Percentiles rank a stretch among this genome's conserved stretches.
Conservation (phyloP, 2,113 vertebrate species). For the Lasiurus cinereus region DNA sequence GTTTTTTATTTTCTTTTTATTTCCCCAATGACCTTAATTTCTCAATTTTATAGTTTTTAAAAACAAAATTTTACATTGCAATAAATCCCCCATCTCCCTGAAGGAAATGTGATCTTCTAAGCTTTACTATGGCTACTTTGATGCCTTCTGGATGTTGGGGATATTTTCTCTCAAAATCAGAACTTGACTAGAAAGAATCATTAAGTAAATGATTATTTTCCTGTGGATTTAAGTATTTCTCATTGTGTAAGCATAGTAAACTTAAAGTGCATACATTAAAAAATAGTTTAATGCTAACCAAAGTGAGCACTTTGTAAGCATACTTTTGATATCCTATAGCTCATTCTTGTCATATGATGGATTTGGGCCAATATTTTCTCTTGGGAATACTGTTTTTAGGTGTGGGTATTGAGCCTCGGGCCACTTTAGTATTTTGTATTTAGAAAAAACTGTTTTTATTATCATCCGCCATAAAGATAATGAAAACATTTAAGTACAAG, state of each 20-base stretch:
- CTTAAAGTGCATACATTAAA: neutral
- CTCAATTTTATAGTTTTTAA: conserved; percentile 25
- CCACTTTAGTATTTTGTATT: conserved; percentile 39
- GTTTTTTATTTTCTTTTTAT: conserved; percentile 61
- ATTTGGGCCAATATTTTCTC: neutral
- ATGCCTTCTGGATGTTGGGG: neutral
- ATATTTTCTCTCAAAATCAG: conserved; percentile 23
- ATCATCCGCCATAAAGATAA: neutral
- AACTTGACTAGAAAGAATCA: conserved; percentile 11
- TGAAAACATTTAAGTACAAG: conserved; percentile 3
- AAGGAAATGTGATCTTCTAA: neutral
- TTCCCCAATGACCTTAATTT: conserved; percentile 22
- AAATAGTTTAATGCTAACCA: neutral
- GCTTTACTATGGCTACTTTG: conserved; percentile 53
- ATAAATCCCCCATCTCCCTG: neutral
- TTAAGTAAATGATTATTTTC: conserved; percentile 54
- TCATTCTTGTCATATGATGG: neutral
- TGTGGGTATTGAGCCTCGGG: neutral
- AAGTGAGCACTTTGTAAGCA: neutral
- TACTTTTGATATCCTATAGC: conserved; percentile 10
- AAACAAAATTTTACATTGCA: conserved; percentile 47
- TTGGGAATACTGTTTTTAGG: neutral
- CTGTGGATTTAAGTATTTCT: conserved; percentile 50
- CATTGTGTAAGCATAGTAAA: conserved; percentile 33
- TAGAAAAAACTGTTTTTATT: conserved; percentile 38